phyloP scores from a whole-genome alignment of 30 jellyfish, hydroid and myxozoan species.

The Morbakka virulenta region DNA sequence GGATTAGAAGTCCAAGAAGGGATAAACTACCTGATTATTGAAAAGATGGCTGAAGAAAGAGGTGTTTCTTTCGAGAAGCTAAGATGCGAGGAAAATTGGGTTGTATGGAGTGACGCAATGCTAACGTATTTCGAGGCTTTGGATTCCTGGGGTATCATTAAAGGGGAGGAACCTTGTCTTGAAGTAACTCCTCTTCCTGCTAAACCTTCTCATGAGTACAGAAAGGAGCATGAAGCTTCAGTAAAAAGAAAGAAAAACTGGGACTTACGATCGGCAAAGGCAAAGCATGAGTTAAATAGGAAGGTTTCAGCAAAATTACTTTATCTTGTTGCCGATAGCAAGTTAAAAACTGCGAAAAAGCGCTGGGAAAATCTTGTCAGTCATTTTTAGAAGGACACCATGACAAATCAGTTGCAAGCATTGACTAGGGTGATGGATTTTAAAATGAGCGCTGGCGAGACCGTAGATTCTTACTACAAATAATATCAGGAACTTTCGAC shows the following conservation, averaged over 20 bases:
- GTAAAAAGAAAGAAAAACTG: neutral
- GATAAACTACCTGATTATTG: too few species aligned
- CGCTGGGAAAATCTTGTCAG: neutral
- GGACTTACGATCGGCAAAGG: neutral
- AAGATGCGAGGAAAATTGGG: neutral
- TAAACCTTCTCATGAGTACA: neutral
- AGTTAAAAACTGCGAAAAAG: neutral
- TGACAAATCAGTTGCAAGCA: neutral
- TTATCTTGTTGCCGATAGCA: neutral
- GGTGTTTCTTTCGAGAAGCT: neutral
- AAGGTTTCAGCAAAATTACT: neutral
- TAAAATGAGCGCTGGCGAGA: neutral
- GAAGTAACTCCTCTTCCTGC: neutral
- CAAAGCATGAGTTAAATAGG: neutral
- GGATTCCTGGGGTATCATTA: neutral
- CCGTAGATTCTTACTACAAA: neutral
- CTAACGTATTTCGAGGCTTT: neutral
- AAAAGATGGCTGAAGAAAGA: neutral
- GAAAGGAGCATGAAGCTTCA: neutral
- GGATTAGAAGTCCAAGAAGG: too few species aligned
- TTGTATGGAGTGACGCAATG: neutral
- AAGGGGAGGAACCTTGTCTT: neutral
- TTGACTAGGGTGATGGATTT: neutral
- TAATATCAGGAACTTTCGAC: too few species aligned
- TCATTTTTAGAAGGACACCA: neutral